Percentiles rank a stretch among this genome's conserved stretches.
Conservation (phyloP, 2,888 invertebrate species). For the Coleophora deauratella region DNA sequence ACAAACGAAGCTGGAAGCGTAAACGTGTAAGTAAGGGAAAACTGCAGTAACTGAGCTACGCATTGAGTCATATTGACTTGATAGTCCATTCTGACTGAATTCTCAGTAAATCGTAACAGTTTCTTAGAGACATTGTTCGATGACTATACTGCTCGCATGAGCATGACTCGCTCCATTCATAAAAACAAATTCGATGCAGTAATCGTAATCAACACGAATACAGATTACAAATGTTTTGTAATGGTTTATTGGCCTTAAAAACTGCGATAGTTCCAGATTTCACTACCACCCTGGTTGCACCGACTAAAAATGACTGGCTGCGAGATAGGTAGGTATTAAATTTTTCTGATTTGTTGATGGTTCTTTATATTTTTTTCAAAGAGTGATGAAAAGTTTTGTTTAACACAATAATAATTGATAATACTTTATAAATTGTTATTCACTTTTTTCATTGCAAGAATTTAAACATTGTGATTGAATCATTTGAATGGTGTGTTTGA, state of each 20-base stretch:
- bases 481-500: too few relatives aligned
- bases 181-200: conserved; percentile 29
- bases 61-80: conserved; percentile 33
- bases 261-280: too few relatives aligned
- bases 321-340: too few relatives aligned
- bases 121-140: conserved; percentile 28
- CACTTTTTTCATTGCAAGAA: too few relatives aligned
- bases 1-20: neutral
- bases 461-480: too few relatives aligned
- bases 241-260: conserved; percentile 10
- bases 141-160: conserved; percentile 43
- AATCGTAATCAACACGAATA: conserved; percentile 10
- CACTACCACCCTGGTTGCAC: too few relatives aligned
- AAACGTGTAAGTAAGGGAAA: neutral
- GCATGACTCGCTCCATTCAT: conserved; percentile 53
- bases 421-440: too few relatives aligned
- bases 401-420: too few relatives aligned
- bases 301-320: too few relatives aligned
- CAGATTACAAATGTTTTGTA: conserved; percentile 19
- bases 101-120: conserved; percentile 35
- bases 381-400: too few relatives aligned
- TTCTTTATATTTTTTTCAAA: too few relatives aligned
- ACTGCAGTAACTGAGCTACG: conserved; percentile 1
- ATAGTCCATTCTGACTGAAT: conserved; percentile 22
- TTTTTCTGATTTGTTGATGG: too few relatives aligned